A percentile compares a stretch with the other conserved stretches of the same genome.
Conservation (phyloP, 2,888 invertebrate species). For the Melangyna quadrimaculata region DNA sequence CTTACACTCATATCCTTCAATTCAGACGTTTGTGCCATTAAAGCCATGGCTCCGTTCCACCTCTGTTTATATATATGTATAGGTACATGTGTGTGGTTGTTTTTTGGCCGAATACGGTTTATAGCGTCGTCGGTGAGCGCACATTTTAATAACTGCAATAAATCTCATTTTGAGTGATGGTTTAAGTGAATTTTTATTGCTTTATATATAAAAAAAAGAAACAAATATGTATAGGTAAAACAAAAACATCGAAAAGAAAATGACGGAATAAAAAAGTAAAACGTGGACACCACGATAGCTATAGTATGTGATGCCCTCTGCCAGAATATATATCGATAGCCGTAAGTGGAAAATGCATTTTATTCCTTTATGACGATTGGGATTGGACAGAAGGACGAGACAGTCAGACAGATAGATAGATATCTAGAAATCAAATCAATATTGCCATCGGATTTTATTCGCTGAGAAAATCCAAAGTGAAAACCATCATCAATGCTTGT, state of each 20-base stretch:
- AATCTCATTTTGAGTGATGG: conserved; percentile 77
- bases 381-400: conserved; percentile 36
- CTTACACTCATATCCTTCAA: conserved; percentile 69
- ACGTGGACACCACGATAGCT: conserved; percentile 49
- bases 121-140: conserved; percentile 45
- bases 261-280: conserved; percentile 62
- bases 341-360: conserved; percentile 56
- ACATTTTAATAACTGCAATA: conserved; percentile 77
- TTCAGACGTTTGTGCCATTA: conserved; percentile 53
- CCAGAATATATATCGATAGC: conserved; percentile 27
- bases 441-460: conserved; percentile 47
- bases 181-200: conserved; percentile 77
- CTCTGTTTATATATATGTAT: conserved; percentile 11
- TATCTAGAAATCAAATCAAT: conserved; percentile 55
- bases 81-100: neutral
- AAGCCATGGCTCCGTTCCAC: conserved; percentile 60
- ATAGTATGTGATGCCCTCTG: neutral
- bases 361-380: conserved; percentile 53
- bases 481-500: neutral
- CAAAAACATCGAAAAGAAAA: conserved; percentile 48
- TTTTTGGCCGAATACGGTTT: conserved; percentile 53
- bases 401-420: conserved; percentile 29
- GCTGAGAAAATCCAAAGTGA: conserved; percentile 9
- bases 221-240: neutral
- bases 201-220: conserved; percentile 70